Evolutionary conservation across 1,140 invertebrate genomes (phyloP).

Genomic region (Eumaeus atala): DNA sequence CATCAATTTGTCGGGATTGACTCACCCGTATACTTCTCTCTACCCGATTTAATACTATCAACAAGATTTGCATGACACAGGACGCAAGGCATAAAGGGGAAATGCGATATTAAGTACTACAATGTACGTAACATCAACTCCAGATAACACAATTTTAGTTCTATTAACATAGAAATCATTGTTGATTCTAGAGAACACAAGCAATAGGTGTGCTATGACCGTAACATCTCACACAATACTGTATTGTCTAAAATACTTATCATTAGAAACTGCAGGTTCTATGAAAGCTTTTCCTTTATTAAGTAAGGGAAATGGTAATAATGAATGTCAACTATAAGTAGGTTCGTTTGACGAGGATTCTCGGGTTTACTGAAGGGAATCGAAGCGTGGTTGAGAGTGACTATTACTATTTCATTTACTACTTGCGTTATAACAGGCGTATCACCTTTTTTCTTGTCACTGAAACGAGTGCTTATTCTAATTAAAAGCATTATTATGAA

Average conservation of each 20-base stretch:
- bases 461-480: slow-evolving; percentile 9
- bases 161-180: slow-evolving; percentile 36
- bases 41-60: slow-evolving; percentile 65
- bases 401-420: background rate
- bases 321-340: background rate
- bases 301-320: slow-evolving; percentile 10
- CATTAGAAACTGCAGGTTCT: slow-evolving; percentile 22
- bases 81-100: slow-evolving; percentile 44
- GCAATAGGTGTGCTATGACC: slow-evolving; percentile 25
- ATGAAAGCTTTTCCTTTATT: slow-evolving; percentile 20
- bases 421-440: background rate
- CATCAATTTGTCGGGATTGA: slow-evolving; percentile 50
- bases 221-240: slow-evolving; percentile 21
- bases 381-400: background rate
- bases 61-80: slow-evolving; percentile 69
- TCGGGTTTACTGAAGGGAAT: slow-evolving; percentile 3
- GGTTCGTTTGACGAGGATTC: slow-evolving; percentile 5
- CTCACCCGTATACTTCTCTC: slow-evolving; percentile 41
- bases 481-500: background rate
- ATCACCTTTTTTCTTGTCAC: slow-evolving; percentile 1
- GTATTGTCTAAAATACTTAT: slow-evolving; percentile 22
- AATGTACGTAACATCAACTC: slow-evolving; percentile 20
- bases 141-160: slow-evolving; percentile 49
- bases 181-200: slow-evolving; percentile 21
- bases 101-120: slow-evolving; percentile 30